Base-by-base conservation (phyloP, 2,888 invertebrate species). In the Perizoma affinitatum region DNA sequence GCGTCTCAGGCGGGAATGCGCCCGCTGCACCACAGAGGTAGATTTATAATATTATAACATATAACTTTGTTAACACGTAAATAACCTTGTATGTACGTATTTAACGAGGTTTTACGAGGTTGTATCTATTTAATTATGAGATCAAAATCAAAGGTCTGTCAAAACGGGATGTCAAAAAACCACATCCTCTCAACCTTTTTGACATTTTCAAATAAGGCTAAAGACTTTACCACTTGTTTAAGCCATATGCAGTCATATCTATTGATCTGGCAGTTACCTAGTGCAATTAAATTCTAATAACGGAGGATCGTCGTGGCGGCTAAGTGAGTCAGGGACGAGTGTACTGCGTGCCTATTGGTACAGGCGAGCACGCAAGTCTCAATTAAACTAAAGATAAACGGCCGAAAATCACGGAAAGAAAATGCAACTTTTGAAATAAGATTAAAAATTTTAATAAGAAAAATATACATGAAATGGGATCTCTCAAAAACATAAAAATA, bases 231-330 rank as follows among this genome's bases (percentile, higher is more conserved):
- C n/a, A 41, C 42, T 44, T 22, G 51, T 51, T 54, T 63, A 70
- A 65, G 67, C 73, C 77, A 66, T 76, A 76, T 67, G 69, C 61
- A 69, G 76, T 69, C 68, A 65, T 82, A 80, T 79, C 79, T 54
- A n/a, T 52, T 59, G 72, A 82, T 78, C 76, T 75, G 53, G 51
- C 61, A 66, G 69, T 71, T 67, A 63, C 60, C 66, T 57, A 59
- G 63, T 61, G 58, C 80, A 84, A 84, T 84, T 85, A 83, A 84
- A 83, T 83, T 80, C 71, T 81, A 82, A 81, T 84, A 71, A 65
- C 70, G 55, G 63, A 71, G 72, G 72, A 73, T 61, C 69, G 72
- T 67, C 73, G 61, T 61, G 58, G 68, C 54, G 35, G 67, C 70
- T 63, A 82, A 75, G 73, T 79, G 75, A 84, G 83, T 81, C 84